Evolutionary conservation across 2,113 vertebrate species (phyloP).

Genomic region (Ptyas mucosa): DNA sequence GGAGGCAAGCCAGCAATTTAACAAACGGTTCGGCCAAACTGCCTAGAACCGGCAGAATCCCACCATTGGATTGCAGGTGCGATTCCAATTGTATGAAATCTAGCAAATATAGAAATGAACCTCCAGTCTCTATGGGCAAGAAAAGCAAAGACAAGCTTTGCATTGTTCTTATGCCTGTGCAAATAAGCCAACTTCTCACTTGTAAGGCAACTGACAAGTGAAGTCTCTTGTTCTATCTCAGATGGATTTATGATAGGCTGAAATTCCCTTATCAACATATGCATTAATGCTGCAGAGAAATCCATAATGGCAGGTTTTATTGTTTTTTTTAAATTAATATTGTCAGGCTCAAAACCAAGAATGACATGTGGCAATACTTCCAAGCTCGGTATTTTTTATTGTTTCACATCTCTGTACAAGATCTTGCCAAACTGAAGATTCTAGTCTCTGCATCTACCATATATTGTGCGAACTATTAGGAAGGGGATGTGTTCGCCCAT

Average conservation of each 20-base stretch:
- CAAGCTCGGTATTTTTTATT: too few species aligned
- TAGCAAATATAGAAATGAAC: rapidly evolving
- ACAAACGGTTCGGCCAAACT: too few species aligned
- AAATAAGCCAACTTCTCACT: constrained; percentile 1
- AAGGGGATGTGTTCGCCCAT: too few species aligned
- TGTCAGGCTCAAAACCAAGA: neutral
- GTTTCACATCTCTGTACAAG: too few species aligned
- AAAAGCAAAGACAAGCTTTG: neutral
- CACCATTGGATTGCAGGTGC: neutral
- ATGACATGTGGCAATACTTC: too few species aligned
- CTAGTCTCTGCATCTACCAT: too few species aligned
- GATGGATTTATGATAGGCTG: constrained; percentile 33
- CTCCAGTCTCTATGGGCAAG: neutral
- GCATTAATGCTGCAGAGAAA: neutral
- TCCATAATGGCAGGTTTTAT: neutral
- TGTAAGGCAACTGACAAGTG: constrained; percentile 2
- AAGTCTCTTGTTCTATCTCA: neutral
- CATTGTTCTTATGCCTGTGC: constrained; percentile 12
- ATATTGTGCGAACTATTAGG: too few species aligned
- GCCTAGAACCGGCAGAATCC: too few species aligned
- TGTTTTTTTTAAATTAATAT: neutral
- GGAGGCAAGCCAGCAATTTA: too few species aligned
- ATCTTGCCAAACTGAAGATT: too few species aligned
- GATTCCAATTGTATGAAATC: neutral
- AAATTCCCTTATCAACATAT: constrained; percentile 34